Percentiles rank a stretch among this genome's conserved stretches.
Evolutionary conservation across 2,113 vertebrate genomes (phyloP).

Genomic region (Bujurquina vittata): DNA sequence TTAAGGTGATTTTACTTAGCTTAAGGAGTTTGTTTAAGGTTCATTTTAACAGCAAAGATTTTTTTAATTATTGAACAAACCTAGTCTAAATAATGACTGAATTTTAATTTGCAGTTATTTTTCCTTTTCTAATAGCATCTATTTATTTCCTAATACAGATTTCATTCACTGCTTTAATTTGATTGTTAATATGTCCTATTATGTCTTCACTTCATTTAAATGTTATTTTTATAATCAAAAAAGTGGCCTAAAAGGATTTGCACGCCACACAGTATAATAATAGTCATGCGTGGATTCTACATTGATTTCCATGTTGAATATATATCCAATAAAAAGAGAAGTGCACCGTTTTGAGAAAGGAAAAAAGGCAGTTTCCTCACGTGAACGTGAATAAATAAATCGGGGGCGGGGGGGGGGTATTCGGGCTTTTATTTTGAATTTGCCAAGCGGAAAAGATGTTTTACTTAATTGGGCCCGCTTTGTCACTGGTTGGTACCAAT

Average conservation of each 20-base stretch:
- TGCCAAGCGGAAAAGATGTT: conserved; percentile 28
- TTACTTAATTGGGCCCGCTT: background rate
- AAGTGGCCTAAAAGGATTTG: too few species aligned
- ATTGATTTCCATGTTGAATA: too few species aligned
- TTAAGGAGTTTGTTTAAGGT: background rate
- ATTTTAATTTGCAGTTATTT: background rate
- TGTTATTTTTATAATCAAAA: too few species aligned
- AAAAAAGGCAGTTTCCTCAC: background rate
- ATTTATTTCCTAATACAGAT: background rate
- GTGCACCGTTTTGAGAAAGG: too few species aligned
- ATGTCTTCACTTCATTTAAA: too few species aligned
- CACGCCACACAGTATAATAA: too few species aligned
- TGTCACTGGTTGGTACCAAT: conserved; percentile 2
- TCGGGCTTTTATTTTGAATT: conserved; percentile 55
- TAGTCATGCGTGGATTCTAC: too few species aligned
- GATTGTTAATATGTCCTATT: too few species aligned
- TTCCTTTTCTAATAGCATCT: background rate
- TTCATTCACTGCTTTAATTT: too few species aligned
- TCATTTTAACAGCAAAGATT: background rate
- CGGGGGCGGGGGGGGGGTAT: too few species aligned
- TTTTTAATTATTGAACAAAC: background rate
- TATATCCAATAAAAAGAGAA: too few species aligned
- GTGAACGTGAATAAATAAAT: background rate
- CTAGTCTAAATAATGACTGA: background rate
- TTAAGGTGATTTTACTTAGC: background rate